These are phyloP conservation scores for Craterocephalus amniculus DNA, from an alignment of 2,797 vertebrate genomes.

Conservation along the genomic window DNA sequence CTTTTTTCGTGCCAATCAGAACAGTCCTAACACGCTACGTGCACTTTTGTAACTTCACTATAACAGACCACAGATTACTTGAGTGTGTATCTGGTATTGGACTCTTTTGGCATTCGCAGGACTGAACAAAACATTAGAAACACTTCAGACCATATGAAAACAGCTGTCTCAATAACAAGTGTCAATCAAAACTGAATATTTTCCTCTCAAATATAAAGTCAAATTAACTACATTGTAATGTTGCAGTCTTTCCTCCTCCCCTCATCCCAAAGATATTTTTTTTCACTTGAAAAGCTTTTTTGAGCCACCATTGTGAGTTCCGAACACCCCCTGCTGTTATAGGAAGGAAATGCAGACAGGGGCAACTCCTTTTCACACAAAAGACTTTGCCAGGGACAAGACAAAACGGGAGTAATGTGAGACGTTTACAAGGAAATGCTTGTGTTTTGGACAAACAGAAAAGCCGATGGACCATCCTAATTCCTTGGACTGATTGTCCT, in stretches of 20 bases:
- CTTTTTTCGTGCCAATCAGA: conserved; percentile 1
- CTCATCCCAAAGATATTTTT: neutral
- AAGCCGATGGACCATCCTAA: conserved; percentile 25
- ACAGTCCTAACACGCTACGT: neutral
- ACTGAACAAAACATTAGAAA: conserved; percentile 3
- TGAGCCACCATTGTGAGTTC: neutral
- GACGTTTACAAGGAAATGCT: conserved; percentile 29
- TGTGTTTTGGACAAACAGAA: conserved; percentile 43
- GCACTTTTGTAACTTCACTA: neutral
- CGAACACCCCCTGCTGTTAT: conserved; percentile 58
- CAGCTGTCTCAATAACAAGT: neutral
- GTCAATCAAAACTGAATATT: neutral
- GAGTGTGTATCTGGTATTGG: neutral
- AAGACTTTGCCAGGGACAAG: conserved; percentile 6
- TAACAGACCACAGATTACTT: neutral
- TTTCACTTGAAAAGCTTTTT: neutral
- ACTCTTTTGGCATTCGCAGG: neutral
- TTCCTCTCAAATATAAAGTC: neutral
- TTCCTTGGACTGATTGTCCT: conserved; percentile 40
- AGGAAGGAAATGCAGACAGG: conserved; percentile 32
- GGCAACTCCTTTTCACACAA: conserved; percentile 11
- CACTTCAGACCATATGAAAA: neutral
- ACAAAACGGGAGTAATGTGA: conserved; percentile 20
- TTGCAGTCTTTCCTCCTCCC: neutral
- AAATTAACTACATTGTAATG: neutral